Base-by-base conservation (phyloP, 92 coral and sea anemone genomes). In the Chrysogorgia sp. region DNA sequence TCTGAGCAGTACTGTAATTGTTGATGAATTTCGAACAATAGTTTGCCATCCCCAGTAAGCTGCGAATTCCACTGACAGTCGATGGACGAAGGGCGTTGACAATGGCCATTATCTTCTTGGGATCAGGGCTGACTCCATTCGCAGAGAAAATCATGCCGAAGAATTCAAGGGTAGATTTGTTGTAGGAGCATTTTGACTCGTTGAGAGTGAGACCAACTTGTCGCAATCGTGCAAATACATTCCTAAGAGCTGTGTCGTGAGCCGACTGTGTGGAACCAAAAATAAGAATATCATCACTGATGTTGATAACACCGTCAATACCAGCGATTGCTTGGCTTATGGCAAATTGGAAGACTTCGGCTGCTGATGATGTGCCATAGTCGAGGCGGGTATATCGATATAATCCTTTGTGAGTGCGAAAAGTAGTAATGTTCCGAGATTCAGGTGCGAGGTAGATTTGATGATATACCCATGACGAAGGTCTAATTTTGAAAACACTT, bases 141-240 rank as follows among this genome's bases (percentile, higher is more conserved):
- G 34, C 75, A 5, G 75, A 67, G 34, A 67, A 67, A 4, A 67
- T 49, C 20, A 67, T 35, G 41, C 75, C 75, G 41, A 67, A 67
- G 30, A 67, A 66, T 13, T 40, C 45, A 5, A 66, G 53, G n/a
- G 43, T 22, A 2, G 52, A 1, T 26, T 66, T 33, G 47, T 40
- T 67, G 32, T 20, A 67, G 8, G 28, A 55, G 20, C 75, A 66
- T 66, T 66, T 66, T 2, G 40, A 22, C 17, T 35, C 1, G 53
- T 66, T 66, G 1, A 66, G 24, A 32, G 75, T 67, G 10, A 67
- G 32, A 1, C 58, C 58, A 67, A 67, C 47, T 35, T 32, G 32
- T 5, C 34, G 28, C 29, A 67, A 30, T 20, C 55, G 52, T 15
- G 19, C 55, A 40, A 35, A 66, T 4, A 66, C 13, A 1, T 9